A percentile compares a stretch with the other conserved stretches of the same genome.
Evolutionary conservation across 1,140 invertebrate species (phyloP).

Genomic region (Drosophila azteca): DNA sequence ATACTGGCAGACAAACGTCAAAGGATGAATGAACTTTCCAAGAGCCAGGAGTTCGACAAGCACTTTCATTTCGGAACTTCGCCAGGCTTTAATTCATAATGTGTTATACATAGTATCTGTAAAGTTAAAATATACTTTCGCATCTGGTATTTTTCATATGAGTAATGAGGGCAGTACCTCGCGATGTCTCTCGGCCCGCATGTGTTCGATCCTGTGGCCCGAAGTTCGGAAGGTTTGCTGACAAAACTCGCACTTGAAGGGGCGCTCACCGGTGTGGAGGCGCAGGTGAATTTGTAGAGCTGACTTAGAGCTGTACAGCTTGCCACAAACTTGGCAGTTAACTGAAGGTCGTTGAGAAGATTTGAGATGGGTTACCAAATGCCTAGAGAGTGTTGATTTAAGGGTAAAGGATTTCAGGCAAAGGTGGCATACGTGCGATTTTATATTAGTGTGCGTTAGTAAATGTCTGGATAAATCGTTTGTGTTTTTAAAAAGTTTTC

Average conservation of each 20-base stretch:
- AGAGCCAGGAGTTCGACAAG: conserved; percentile 68
- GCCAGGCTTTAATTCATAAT: conserved; percentile 58
- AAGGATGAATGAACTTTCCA: conserved; percentile 56
- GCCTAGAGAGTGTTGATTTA: conserved; percentile 21
- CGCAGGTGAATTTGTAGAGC: conserved; percentile 66
- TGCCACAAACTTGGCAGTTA: conserved; percentile 41
- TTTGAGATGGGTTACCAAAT: conserved; percentile 27
- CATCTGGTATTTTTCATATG: too few species aligned
- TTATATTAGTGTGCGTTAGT: conserved; percentile 20
- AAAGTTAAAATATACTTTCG: too few species aligned
- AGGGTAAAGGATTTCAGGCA: conserved; percentile 27
- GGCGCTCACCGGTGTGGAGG: conserved; percentile 74
- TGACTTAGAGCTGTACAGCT: conserved; percentile 28
- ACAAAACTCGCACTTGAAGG: conserved; percentile 84
- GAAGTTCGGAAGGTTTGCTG: conserved; percentile 85
- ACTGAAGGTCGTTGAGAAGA: not conserved
- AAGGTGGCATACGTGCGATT: conserved; percentile 11
- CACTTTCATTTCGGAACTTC: conserved; percentile 68
- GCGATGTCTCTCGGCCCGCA: conserved; percentile 53
- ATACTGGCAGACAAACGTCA: conserved; percentile 75
- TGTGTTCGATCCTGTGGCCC: conserved; percentile 66
- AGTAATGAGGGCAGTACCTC: not conserved
- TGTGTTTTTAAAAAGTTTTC: conserved; percentile 18
- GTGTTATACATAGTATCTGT: conserved; percentile 1
- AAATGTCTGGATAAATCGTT: conserved; percentile 30